Conservation (phyloP, 35 echinoderm and acorn worm species). For the Apostichopus parvimensis region DNA sequence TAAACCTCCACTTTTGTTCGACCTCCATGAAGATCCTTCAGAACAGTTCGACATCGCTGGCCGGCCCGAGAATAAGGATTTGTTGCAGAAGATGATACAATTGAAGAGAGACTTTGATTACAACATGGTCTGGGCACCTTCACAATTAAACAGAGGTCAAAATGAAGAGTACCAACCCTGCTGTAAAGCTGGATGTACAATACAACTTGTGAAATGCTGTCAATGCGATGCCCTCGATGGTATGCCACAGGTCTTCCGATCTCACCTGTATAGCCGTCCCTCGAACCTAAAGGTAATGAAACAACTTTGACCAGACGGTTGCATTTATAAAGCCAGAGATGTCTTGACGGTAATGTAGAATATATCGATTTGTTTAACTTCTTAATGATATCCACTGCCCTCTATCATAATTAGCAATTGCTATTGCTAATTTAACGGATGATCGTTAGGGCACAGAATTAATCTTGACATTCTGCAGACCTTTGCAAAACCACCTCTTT, state of each 20-base stretch:
- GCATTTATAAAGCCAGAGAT: too few relatives aligned
- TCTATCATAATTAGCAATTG: too few relatives aligned
- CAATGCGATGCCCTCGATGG: slow-evolving; percentile 55
- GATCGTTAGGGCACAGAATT: too few relatives aligned
- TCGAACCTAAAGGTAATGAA: background rate
- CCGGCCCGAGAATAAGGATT: slow-evolving; percentile 18
- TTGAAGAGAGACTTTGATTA: slow-evolving; percentile 67
- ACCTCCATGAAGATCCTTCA: slow-evolving; percentile 82
- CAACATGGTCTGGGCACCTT: slow-evolving; percentile 69
- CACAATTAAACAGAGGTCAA: slow-evolving; percentile 49
- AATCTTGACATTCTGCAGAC: too few relatives aligned
- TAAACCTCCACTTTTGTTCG: slow-evolving; percentile 75
- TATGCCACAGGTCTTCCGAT: background rate
- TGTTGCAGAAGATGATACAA: slow-evolving; percentile 53
- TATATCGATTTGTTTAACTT: too few relatives aligned
- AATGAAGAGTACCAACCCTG: slow-evolving; percentile 72
- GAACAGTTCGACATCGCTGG: slow-evolving; percentile 73
- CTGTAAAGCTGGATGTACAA: slow-evolving; percentile 72
- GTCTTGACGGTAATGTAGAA: too few relatives aligned
- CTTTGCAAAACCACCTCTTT: too few relatives aligned
- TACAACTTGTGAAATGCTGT: slow-evolving; percentile 77
- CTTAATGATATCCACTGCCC: too few relatives aligned
- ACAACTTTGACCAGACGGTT: background rate
- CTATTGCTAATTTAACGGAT: too few relatives aligned
- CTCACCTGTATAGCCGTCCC: background rate